Conservation (phyloP, 2,888 invertebrate genomes). For the Callosobruchus maculatus region DNA sequence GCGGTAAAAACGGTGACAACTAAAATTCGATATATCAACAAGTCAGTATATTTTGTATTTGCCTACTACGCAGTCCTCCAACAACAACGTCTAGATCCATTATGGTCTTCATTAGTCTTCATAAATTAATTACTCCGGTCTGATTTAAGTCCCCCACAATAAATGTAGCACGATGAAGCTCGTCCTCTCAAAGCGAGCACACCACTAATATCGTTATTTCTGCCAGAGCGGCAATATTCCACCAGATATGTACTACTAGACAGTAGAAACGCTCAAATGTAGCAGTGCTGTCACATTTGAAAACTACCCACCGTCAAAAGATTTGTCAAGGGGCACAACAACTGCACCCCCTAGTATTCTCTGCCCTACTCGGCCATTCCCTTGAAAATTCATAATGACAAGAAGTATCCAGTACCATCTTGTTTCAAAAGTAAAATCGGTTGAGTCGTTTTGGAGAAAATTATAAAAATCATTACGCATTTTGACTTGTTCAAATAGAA, state of each 20-base stretch:
- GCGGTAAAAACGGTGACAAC: no score
- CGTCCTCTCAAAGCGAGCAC: constrained; percentile 4
- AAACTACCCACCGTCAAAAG: no score
- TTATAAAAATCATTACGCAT: no score
- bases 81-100: constrained; percentile 27
- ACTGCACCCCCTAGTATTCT: no score
- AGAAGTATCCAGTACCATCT: no score
- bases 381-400: no score
- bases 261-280: not conserved
- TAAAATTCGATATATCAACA: no score
- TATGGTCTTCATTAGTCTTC: constrained; percentile 44
- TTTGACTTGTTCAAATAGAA: no score
- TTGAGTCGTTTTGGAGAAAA: no score
- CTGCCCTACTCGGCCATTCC: no score
- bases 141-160: constrained; percentile 47
- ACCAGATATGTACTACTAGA: not conserved
- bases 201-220: not conserved
- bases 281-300: not conserved
- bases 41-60: not conserved
- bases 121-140: constrained; percentile 50
- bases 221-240: not conserved
- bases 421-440: no score
- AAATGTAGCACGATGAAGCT: constrained; percentile 32
- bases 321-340: not conserved
- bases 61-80: not conserved